Evolutionary conservation across 1,140 invertebrate species (phyloP).

Genomic region (Kradibia gibbosae): DNA sequence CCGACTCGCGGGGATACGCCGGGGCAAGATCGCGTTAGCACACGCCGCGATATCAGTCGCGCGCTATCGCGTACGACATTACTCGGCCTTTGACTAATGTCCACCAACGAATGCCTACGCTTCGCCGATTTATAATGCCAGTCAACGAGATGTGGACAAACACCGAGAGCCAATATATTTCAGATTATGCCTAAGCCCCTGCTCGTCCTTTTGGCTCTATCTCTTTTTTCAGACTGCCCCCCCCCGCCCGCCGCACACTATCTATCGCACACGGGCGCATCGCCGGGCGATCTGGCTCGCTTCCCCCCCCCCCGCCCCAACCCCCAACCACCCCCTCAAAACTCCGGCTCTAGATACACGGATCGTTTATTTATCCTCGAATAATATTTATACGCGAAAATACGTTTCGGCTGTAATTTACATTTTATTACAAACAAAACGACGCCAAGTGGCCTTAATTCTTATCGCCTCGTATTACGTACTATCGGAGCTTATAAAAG

Average conservation of each 20-base stretch:
- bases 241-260: slow-evolving; percentile 9
- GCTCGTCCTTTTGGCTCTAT: background rate
- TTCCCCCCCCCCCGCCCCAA: background rate
- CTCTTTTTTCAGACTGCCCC: background rate
- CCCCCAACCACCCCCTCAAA: background rate
- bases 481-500: slow-evolving; percentile 18
- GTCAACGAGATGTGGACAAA: slow-evolving; percentile 72
- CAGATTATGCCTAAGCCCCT: slow-evolving; percentile 71
- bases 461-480: slow-evolving; percentile 30
- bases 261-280: background rate
- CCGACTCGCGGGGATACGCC: slow-evolving; percentile 55
- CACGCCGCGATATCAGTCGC: slow-evolving; percentile 64
- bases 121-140: slow-evolving; percentile 72
- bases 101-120: slow-evolving; percentile 72
- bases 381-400: slow-evolving; percentile 45
- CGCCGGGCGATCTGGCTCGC: no score
- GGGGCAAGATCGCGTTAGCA: slow-evolving; percentile 47
- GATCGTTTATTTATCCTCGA: slow-evolving; percentile 47
- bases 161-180: slow-evolving; percentile 72
- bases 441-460: slow-evolving; percentile 30
- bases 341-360: slow-evolving; percentile 17
- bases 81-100: slow-evolving; percentile 72
- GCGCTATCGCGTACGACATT: slow-evolving; percentile 72
- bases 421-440: slow-evolving; percentile 26
- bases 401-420: slow-evolving; percentile 23